Percentiles rank a stretch among this genome's conserved stretches.
These are phyloP conservation scores for Sciurus niger DNA, from an alignment of 2,113 vertebrate species.

Conservation along the genomic window DNA sequence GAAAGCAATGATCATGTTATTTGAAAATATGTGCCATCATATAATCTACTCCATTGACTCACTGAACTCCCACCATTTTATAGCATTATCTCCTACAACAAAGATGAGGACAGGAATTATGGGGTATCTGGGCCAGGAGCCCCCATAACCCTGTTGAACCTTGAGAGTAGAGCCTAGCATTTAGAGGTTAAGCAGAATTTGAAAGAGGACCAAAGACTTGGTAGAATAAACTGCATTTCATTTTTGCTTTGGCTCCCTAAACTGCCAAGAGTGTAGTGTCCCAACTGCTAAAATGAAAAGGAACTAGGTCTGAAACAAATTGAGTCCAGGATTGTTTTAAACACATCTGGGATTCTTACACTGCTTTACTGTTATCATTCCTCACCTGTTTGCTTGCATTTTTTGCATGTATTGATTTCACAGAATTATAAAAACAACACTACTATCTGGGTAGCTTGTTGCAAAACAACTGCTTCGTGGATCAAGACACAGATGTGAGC, in stretches of 20 bases:
- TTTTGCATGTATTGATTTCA: neutral
- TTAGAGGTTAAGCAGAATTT: neutral
- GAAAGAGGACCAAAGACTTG: neutral
- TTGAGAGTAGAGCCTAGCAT: neutral
- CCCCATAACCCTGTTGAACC: neutral
- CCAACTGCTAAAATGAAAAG: neutral
- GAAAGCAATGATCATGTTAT: neutral
- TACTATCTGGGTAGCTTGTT: neutral
- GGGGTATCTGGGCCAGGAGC: neutral
- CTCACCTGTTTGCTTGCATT: neutral
- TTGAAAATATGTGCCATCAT: conserved; percentile 27
- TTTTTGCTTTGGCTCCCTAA: neutral
- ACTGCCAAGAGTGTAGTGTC: neutral
- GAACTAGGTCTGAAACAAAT: conserved; percentile 17
- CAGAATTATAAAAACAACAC: conserved; percentile 4
- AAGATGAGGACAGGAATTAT: neutral
- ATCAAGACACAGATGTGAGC: neutral
- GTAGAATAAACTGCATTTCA: neutral
- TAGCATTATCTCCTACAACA: neutral
- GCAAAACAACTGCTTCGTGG: neutral
- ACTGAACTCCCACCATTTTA: neutral
- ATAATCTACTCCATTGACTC: neutral
- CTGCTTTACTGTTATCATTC: conserved; percentile 4
- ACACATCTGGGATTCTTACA: neutral
- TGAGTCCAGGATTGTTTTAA: neutral